A percentile compares a stretch with the other conserved stretches of the same genome.
Conservation (phyloP, 2,888 invertebrate species). For the Pseudococcus viburni region DNA sequence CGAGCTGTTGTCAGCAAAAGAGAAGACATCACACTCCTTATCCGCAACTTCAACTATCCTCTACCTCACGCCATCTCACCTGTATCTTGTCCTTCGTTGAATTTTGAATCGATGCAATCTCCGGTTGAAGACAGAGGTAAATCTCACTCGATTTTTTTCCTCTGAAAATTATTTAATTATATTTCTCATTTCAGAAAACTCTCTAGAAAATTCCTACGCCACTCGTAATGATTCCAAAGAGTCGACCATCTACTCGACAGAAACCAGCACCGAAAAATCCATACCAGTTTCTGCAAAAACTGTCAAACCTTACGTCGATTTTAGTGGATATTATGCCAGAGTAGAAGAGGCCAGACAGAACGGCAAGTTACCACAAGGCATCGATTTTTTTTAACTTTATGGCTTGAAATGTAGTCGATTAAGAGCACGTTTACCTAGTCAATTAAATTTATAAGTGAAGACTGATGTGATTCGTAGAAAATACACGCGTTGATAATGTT, state of each 20-base stretch:
- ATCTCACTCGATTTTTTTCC: not conserved
- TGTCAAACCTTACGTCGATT: conserved; percentile 88
- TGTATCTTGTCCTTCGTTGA: conserved; percentile 2
- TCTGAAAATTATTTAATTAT: not conserved
- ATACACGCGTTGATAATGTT: not conserved
- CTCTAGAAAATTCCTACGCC: conserved; percentile 30
- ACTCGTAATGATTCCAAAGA: conserved; percentile 60
- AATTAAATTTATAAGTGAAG: not conserved
- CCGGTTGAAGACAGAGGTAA: not conserved
- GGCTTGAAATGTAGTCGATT: not conserved
- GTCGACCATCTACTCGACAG: conserved; percentile 64
- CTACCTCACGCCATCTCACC: conserved; percentile 73
- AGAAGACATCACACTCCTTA: conserved; percentile 87
- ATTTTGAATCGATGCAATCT: not conserved
- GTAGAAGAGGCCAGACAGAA: conserved; percentile 79
- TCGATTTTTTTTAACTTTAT: conserved; percentile 39
- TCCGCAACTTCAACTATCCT: conserved; percentile 88
- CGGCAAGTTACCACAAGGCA: conserved; percentile 76
- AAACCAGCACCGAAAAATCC: conserved; percentile 4
- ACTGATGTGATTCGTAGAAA: not conserved
- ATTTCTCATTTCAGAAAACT: conserved; percentile 55
- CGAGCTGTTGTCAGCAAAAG: conserved; percentile 74
- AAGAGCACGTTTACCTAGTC: not conserved
- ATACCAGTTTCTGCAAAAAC: conserved; percentile 72
- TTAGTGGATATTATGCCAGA: conserved; percentile 83